Percentiles rank a stretch among this genome's conserved stretches.
Evolutionary conservation across 2,113 vertebrate genomes (phyloP).

Genomic region (Marcusenius ussheri): DNA sequence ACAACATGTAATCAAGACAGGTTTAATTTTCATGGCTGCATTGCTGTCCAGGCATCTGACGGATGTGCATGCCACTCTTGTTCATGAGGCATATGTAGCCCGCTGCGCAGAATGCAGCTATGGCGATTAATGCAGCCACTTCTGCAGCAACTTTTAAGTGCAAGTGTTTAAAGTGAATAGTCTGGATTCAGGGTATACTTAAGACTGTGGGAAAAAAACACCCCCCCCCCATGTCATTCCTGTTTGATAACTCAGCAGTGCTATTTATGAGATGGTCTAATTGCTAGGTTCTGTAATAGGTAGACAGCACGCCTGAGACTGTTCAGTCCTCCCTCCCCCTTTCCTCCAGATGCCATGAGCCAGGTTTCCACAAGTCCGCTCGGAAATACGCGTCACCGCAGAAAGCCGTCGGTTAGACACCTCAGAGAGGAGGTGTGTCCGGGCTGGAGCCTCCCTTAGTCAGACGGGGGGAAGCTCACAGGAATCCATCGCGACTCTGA

Average conservation of each 20-base stretch:
- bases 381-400: neutral
- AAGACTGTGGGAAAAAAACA: neutral
- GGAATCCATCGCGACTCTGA: neutral
- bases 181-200: neutral
- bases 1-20: neutral
- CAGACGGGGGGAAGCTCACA: neutral
- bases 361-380: neutral
- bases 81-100: neutral
- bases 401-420: neutral
- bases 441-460: neutral
- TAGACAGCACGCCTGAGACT: neutral
- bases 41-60: neutral
- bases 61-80: neutral
- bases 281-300: neutral
- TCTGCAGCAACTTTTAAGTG: neutral
- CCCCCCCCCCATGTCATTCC: neutral
- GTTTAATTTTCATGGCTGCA: neutral
- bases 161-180: neutral
- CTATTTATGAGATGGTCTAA: neutral
- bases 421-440: neutral
- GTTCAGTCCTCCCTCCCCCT: neutral
- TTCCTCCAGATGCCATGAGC: neutral
- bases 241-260: constrained; percentile 5
- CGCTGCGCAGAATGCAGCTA: neutral
- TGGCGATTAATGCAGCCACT: neutral